Conservation (phyloP, 2,113 vertebrate species). For the Natator depressus region DNA sequence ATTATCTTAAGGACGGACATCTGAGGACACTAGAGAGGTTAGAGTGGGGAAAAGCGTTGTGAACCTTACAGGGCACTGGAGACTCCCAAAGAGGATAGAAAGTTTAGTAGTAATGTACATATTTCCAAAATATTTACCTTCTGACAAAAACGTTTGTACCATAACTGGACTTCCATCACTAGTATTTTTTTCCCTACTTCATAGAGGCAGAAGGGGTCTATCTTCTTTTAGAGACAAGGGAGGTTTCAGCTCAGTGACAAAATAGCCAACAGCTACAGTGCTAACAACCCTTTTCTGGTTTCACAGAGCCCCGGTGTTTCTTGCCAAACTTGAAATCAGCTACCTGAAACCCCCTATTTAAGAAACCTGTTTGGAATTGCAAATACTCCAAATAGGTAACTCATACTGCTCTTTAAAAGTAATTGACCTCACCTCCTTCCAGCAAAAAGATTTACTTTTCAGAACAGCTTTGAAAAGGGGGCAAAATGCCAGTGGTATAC, state of each 20-base stretch:
- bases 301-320: background rate
- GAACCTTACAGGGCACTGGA: background rate
- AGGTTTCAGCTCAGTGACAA: background rate
- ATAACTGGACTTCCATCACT: background rate
- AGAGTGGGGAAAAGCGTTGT: background rate
- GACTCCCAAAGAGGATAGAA: background rate
- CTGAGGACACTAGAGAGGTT: background rate
- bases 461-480: slow-evolving; percentile 29
- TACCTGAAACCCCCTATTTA: slow-evolving; percentile 31
- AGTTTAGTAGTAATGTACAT: background rate
- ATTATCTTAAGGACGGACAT: background rate
- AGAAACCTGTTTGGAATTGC: slow-evolving; percentile 36
- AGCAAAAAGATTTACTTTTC: slow-evolving; percentile 62
- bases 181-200: background rate
- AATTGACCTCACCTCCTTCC: background rate
- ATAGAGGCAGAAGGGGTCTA: background rate
- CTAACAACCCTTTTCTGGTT: background rate
- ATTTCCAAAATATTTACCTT: background rate
- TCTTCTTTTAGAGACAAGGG: background rate
- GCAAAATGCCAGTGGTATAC: slow-evolving; percentile 24
- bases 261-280: background rate
- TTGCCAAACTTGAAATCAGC: background rate
- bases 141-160: background rate
- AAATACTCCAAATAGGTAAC: slow-evolving; percentile 3
- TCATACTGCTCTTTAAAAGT: background rate